Percentiles rank a stretch among this genome's conserved stretches.
Conservation (phyloP, 1,140 invertebrate species). For the Scaptodrosophila lebanonensis region DNA sequence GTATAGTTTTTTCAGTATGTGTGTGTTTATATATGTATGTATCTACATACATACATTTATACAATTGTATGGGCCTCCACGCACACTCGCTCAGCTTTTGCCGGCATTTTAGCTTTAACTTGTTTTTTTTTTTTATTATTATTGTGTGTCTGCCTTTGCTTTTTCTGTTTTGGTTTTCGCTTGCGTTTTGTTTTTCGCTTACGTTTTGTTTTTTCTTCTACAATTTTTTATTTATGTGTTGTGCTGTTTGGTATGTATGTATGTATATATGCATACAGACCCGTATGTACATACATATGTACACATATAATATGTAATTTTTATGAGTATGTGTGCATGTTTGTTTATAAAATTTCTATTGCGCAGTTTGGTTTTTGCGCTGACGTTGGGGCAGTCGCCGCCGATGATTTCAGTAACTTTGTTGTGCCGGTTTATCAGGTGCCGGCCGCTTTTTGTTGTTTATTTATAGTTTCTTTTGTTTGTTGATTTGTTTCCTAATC, state of each 20-base stretch:
- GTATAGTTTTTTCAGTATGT: no score
- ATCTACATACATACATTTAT: no score
- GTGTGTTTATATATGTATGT: constrained; percentile 1
- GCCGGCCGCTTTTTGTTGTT: constrained; percentile 44
- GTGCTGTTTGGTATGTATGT: background rate
- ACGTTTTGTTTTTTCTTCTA: no score
- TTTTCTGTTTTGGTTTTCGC: no score
- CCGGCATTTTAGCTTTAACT: no score
- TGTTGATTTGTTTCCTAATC: constrained; percentile 19
- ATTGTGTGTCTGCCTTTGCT: no score
- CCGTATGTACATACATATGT: constrained; percentile 18
- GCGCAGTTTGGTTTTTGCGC: constrained; percentile 60
- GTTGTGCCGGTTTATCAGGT: constrained; percentile 67
- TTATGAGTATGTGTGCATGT: constrained; percentile 22
- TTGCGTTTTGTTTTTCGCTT: no score
- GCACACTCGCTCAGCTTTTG: no score
- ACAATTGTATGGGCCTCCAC: no score
- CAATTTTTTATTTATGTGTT: background rate
- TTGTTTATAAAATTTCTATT: constrained; percentile 72
- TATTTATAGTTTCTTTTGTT: constrained; percentile 28
- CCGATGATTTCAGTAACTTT: constrained; percentile 27
- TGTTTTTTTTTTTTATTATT: no score
- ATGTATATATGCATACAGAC: constrained; percentile 8
- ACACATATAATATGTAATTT: constrained; percentile 29
- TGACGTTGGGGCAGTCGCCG: constrained; percentile 34